Evolutionary conservation across 2,113 vertebrate genomes (phyloP), one percentile per base, ranked within the genome.

Genomic region (Eubucco bourcierii): DNA sequence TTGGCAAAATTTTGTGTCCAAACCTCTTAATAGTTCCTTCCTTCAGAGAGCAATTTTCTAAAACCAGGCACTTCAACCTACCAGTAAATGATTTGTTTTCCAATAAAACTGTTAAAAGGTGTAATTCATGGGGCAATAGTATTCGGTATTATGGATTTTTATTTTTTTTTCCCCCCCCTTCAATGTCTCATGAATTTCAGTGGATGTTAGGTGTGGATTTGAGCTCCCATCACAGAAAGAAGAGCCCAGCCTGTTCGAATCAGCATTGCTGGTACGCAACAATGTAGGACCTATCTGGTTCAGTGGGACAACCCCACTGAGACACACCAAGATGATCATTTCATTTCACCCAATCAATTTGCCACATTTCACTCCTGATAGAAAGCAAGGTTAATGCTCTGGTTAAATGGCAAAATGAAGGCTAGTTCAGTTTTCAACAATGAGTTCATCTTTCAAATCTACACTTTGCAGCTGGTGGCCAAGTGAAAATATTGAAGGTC

Each of bases 1-100:
- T 77, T 50, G 21, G 56, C 17, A 94, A 73, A 56, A 24, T 60
- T 68, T 84, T 86, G 24, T 39, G 27, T 52, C 64, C 6, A 19
- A 95, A 58, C 3, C 28, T 50, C 78, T 75, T 68, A 55, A 37
- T 31, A 79, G 31, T 34, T 87, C 27, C 67, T 76, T 82, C 68
- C 73, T 89, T n/a, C 34, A 87, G 71, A 72, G 72, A 68, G 25
- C 34, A 61, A 61, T 84, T 90, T 89, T 71, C 67, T 90, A 77
- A 77, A 91, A 63, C 31, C 2, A 2, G 29, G 24, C 18, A 53
- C 15, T 79, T 72, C 37, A 82, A n/a, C 67, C 27, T 61, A 63
- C 46, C 15, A 80, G 46, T 15, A 82, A 79, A 87, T n/a, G 71
- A 46, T 66, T 50, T 70, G 15, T 60, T 91, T 91, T 63, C 56